A percentile compares a stretch with the other conserved stretches of the same genome.
These are phyloP conservation scores for Choristoneura fumiferana DNA, from an alignment of 1,140 invertebrate species.

Conservation along the genomic window DNA sequence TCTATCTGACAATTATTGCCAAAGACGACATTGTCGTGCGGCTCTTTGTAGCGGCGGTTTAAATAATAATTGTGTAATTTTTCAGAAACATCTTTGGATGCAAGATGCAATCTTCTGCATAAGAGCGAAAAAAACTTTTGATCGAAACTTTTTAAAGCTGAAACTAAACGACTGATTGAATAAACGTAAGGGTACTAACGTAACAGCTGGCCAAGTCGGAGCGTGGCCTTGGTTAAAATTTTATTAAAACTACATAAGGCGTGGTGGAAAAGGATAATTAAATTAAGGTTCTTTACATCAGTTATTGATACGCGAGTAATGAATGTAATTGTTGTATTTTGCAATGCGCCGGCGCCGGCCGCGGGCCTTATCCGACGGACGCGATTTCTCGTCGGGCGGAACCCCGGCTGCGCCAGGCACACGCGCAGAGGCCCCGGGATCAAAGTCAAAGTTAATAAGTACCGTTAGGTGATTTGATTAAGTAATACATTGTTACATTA, in stretches of 20 bases:
- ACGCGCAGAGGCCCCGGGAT: not conserved
- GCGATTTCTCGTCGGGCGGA: slow-evolving; percentile 16
- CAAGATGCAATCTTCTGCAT: not conserved
- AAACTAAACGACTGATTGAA: no score
- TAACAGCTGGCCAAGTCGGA: no score
- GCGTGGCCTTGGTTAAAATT: no score
- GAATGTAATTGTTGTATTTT: slow-evolving; percentile 6
- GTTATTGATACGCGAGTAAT: not conserved
- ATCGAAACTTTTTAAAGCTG: no score
- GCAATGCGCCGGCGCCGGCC: slow-evolving; percentile 10
- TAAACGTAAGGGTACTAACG: no score
- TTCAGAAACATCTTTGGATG: slow-evolving; percentile 12
- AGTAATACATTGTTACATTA: no score
- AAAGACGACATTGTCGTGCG: slow-evolving; percentile 4
- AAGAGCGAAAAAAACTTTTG: no score
- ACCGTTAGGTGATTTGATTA: no score
- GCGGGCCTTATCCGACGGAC: not conserved
- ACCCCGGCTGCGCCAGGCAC: not conserved
- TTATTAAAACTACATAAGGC: not conserved
- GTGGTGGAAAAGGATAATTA: slow-evolving; percentile 4
- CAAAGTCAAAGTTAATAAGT: slow-evolving; percentile 1
- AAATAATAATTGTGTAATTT: slow-evolving; percentile 5
- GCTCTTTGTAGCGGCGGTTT: not conserved
- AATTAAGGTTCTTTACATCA: slow-evolving; percentile 6
- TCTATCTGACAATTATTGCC: not conserved